Evolutionary conservation across 2,888 invertebrate species (phyloP).

Genomic region (Agrochola lota): DNA sequence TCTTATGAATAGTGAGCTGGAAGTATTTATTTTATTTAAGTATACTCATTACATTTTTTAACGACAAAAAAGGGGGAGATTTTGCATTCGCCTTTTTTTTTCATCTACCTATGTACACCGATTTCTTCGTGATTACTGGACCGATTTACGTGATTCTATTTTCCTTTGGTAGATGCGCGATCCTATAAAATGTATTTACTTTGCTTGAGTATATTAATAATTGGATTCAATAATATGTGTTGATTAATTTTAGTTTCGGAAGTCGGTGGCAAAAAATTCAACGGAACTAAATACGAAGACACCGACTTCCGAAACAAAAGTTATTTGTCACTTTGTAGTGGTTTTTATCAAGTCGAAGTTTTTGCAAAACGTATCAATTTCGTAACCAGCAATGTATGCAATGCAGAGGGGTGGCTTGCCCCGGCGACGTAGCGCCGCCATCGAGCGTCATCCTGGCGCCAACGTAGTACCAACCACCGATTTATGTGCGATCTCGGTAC

Average conservation of each 20-base stretch:
- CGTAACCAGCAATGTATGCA: constrained; percentile 72
- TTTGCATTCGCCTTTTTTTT: neutral
- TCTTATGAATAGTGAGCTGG: neutral
- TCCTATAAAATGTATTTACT: too few species aligned
- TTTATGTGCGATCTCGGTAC: constrained; percentile 42
- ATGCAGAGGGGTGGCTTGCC: constrained; percentile 32
- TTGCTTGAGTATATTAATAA: neutral
- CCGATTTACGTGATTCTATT: neutral
- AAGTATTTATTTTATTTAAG: neutral
- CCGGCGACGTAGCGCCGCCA: constrained; percentile 73
- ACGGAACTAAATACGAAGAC: neutral
- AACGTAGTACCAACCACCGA: constrained; percentile 37
- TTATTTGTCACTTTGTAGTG: neutral
- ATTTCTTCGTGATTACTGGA: too few species aligned
- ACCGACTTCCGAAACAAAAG: too few species aligned
- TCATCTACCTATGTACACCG: neutral
- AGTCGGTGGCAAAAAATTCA: too few species aligned
- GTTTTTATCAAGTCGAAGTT: too few species aligned
- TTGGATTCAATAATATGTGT: neutral
- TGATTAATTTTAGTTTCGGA: too few species aligned
- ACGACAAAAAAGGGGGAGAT: neutral
- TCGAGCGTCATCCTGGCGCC: constrained; percentile 69
- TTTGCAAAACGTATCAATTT: neutral
- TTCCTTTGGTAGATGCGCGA: neutral
- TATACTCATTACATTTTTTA: neutral